Percentiles rank a stretch among this genome's conserved stretches.
Conservation (phyloP, 2,888 invertebrate species). For the Rhagium mordax region DNA sequence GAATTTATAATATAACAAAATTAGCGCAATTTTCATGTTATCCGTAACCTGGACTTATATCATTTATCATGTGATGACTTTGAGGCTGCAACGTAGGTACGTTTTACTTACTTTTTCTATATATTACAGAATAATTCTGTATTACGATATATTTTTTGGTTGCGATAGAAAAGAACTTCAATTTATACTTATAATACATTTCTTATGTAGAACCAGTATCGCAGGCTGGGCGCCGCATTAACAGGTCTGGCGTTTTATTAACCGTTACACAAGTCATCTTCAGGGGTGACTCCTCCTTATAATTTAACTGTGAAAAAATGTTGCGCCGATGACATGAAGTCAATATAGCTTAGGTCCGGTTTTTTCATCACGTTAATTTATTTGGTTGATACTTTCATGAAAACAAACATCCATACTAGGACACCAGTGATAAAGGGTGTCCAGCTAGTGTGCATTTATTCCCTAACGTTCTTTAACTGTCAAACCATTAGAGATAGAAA, state of each 20-base stretch:
- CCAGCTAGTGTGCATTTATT: too few relatives aligned
- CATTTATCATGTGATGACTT: slow-evolving; percentile 57
- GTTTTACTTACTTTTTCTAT: slow-evolving; percentile 12
- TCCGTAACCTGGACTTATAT: slow-evolving; percentile 60
- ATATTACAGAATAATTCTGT: background rate
- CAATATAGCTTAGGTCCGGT: background rate
- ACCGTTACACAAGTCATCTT: background rate
- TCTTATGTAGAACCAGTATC: background rate
- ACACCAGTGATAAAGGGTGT: too few relatives aligned
- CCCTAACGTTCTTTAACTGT: too few relatives aligned
- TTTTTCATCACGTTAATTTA: too few relatives aligned
- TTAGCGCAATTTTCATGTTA: slow-evolving; percentile 68
- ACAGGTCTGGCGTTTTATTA: background rate
- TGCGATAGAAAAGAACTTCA: background rate
- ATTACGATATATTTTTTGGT: background rate
- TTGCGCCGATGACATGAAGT: too few relatives aligned
- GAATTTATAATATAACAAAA: slow-evolving; percentile 62
- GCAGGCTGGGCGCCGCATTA: background rate
- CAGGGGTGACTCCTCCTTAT: background rate
- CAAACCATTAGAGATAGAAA: too few relatives aligned
- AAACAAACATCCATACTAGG: too few relatives aligned
- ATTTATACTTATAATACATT: background rate
- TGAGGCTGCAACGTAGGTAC: background rate
- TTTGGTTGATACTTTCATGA: too few relatives aligned
- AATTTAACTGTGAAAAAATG: too few relatives aligned